A percentile compares a stretch with the other conserved stretches of the same genome.
These are phyloP conservation scores for Sceloporus tristichus DNA, from an alignment of 2,113 vertebrate species.

Conservation along the genomic window DNA sequence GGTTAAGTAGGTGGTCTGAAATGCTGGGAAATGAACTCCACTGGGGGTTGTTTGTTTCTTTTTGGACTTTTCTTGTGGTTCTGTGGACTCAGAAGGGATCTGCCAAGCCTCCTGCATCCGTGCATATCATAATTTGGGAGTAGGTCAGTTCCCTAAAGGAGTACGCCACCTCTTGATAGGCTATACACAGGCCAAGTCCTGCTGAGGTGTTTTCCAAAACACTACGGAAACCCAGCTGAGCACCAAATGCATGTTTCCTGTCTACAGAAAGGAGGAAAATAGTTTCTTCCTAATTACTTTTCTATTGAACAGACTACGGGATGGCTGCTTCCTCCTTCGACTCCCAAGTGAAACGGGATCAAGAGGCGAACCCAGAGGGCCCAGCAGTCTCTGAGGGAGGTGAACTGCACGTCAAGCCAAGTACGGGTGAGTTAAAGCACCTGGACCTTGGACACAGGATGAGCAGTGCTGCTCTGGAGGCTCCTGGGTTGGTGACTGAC, in stretches of 20 bases:
- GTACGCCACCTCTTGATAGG: no score
- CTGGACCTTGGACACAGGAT: neutral
- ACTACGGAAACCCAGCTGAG: neutral
- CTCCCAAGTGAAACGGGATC: neutral
- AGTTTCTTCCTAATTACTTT: neutral
- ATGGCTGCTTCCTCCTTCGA: neutral
- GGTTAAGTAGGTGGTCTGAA: neutral
- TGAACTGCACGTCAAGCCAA: neutral
- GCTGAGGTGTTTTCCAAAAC: neutral
- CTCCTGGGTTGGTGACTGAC: neutral
- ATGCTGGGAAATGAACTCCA: no score
- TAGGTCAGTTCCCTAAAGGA: neutral
- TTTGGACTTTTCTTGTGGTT: neutral
- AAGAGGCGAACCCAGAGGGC: neutral
- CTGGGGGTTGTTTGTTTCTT: no score
- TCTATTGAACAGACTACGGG: neutral
- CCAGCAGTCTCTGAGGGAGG: neutral
- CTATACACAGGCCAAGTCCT: neutral
- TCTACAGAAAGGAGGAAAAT: no score
- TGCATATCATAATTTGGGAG: neutral
- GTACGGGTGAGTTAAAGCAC: conserved; percentile 40
- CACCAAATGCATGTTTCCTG: no score
- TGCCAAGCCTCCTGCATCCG: neutral
- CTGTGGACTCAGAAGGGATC: neutral
- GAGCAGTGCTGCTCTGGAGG: conserved; percentile 30